phyloP scores from a whole-genome alignment of 1,140 invertebrate genomes.

The Cyclina sinensis region DNA sequence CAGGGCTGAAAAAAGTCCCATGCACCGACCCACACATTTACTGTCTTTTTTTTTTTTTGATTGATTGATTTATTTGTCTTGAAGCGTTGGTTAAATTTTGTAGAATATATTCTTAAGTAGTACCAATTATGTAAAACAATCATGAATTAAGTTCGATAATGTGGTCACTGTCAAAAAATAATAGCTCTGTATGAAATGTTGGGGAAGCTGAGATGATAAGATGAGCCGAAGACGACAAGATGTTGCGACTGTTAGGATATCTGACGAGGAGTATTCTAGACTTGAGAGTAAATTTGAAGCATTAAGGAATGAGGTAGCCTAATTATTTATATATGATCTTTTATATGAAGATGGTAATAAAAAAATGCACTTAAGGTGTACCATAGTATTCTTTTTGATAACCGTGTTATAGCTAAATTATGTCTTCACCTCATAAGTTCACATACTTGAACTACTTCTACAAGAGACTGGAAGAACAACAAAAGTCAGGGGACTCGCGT shows the following conservation, averaged over 20 bases:
- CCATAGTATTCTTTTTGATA: too few species aligned
- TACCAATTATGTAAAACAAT: neutral
- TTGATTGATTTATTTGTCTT: too few species aligned
- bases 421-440: too few species aligned
- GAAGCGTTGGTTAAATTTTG: neutral
- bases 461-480: too few species aligned
- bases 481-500: too few species aligned
- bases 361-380: too few species aligned
- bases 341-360: too few species aligned
- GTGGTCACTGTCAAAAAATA: neutral
- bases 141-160: neutral
- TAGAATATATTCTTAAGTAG: neutral
- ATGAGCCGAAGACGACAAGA: constrained; percentile 51
- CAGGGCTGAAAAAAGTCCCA: too few species aligned
- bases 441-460: too few species aligned
- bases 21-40: too few species aligned
- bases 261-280: constrained; percentile 62
- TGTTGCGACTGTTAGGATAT: constrained; percentile 41
- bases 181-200: constrained; percentile 41
- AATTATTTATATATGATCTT: neutral
- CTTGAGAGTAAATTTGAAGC: constrained; percentile 66
- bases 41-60: too few species aligned
- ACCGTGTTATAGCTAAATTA: too few species aligned
- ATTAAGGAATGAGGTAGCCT: constrained; percentile 63
- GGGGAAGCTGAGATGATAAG: constrained; percentile 17